These are phyloP conservation scores for Paguma larvata DNA, from an alignment of 2,797 vertebrate genomes.

Conservation along the genomic window DNA sequence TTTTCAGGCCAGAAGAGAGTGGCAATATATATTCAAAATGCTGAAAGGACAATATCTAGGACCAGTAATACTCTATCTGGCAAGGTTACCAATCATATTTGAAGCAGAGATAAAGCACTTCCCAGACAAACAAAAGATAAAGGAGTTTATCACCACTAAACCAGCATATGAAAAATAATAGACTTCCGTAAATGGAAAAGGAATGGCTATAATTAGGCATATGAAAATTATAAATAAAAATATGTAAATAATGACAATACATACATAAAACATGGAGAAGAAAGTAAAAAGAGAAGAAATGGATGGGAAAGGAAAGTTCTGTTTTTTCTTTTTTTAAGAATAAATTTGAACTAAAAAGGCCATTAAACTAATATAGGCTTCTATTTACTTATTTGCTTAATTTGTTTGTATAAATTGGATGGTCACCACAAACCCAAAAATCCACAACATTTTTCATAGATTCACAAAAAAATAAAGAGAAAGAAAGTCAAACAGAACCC, in stretches of 20 bases:
- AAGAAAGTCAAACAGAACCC: background rate
- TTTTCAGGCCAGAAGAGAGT: background rate
- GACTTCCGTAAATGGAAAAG: background rate
- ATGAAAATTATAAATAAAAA: background rate
- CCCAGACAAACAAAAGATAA: background rate
- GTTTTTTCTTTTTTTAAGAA: background rate
- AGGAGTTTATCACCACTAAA: background rate
- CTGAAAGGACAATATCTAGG: background rate
- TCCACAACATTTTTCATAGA: background rate
- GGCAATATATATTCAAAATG: no score
- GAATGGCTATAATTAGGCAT: background rate
- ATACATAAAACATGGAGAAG: background rate
- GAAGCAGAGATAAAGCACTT: background rate
- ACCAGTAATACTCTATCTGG: background rate
- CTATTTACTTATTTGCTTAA: background rate
- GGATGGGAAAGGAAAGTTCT: background rate
- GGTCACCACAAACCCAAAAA: background rate
- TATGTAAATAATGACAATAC: background rate
- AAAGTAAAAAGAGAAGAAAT: background rate
- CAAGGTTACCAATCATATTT: background rate
- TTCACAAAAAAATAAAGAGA: background rate
- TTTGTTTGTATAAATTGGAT: background rate
- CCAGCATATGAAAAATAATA: background rate
- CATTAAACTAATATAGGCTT: background rate
- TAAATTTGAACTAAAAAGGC: background rate